Evolutionary conservation across 1,140 invertebrate species (phyloP).

Genomic region (Drosophila mojavensis): DNA sequence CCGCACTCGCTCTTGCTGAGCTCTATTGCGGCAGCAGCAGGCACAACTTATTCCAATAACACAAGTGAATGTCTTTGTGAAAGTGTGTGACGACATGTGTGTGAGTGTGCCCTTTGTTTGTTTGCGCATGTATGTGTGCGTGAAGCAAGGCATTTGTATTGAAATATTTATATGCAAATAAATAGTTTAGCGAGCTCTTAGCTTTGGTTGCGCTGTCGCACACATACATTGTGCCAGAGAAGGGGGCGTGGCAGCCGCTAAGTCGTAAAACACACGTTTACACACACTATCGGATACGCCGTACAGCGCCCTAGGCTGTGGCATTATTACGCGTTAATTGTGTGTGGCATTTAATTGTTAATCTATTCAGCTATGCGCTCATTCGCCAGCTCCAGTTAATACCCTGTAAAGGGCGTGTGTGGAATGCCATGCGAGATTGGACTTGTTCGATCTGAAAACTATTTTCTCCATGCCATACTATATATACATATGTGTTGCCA

Average conservation of each 20-base stretch:
- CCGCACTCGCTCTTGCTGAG: neutral
- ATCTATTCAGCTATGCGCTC: slow-evolving; percentile 54
- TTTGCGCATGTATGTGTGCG: slow-evolving; percentile 1
- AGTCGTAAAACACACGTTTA: slow-evolving; percentile 38
- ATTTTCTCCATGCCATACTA: too few species aligned
- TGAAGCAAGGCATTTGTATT: slow-evolving; percentile 43
- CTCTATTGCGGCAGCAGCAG: slow-evolving; percentile 1
- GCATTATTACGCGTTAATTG: slow-evolving; percentile 77
- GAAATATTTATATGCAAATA: slow-evolving; percentile 82
- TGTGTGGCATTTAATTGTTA: slow-evolving; percentile 77
- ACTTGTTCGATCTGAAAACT: too few species aligned
- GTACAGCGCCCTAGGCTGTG: slow-evolving; percentile 24
- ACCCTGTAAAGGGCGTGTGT: neutral
- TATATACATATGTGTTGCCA: too few species aligned
- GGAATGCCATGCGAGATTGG: neutral
- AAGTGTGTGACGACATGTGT: neutral
- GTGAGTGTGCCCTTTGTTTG: neutral
- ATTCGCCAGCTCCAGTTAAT: neutral
- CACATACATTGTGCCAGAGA: slow-evolving; percentile 9
- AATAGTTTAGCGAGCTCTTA: slow-evolving; percentile 76
- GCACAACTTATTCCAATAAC: slow-evolving; percentile 36
- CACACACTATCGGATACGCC: slow-evolving; percentile 18
- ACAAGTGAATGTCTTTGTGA: slow-evolving; percentile 31
- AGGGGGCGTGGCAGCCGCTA: slow-evolving; percentile 59
- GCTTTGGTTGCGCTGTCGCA: slow-evolving; percentile 60